Evolutionary conservation across 2,113 vertebrate genomes (phyloP).

Genomic region (Saccopteryx bilineata): DNA sequence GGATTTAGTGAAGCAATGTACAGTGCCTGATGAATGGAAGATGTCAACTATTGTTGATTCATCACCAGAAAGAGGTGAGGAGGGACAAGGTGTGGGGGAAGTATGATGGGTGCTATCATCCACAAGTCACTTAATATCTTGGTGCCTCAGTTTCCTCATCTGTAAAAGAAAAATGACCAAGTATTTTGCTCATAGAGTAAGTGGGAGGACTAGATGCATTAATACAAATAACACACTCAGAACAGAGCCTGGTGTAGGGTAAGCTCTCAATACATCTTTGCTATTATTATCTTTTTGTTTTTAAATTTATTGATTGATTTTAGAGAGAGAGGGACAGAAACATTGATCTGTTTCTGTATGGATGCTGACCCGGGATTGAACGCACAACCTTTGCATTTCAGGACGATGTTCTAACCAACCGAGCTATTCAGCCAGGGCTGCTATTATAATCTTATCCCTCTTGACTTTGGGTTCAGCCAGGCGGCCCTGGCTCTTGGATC

Average conservation of each 20-base stretch:
- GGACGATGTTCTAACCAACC: too few relatives aligned
- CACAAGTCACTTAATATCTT: neutral
- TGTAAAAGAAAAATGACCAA: conserved; percentile 4
- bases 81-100: neutral
- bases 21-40: neutral
- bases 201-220: neutral
- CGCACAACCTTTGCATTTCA: too few relatives aligned
- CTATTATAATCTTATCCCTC: neutral
- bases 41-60: neutral
- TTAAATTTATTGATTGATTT: too few relatives aligned
- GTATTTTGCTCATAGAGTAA: neutral
- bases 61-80: neutral
- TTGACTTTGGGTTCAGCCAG: neutral
- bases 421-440: neutral
- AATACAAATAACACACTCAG: neutral
- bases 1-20: neutral
- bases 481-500: neutral
- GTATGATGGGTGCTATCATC: neutral
- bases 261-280: neutral
- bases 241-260: neutral
- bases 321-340: too few relatives aligned
- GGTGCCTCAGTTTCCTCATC: conserved; percentile 26
- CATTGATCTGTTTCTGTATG: too few relatives aligned
- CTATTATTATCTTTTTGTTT: neutral
- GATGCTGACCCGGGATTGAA: too few relatives aligned